Conservation (phyloP, 1,140 invertebrate species). For the Leptestheria dahalacensis region DNA sequence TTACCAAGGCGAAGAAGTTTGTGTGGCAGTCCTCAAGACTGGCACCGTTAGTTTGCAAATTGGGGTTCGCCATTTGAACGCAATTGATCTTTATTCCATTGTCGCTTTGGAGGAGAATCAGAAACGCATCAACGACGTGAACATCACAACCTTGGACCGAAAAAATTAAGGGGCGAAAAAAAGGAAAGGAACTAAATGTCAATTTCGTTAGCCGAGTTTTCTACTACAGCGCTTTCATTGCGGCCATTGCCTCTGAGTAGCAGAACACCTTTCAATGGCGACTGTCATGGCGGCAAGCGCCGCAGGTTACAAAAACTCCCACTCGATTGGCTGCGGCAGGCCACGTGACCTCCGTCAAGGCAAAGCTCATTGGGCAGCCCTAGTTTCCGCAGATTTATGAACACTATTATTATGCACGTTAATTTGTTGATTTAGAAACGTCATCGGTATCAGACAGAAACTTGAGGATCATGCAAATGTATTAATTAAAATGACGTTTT, state of each 20-base stretch:
- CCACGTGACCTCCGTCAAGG: not conserved
- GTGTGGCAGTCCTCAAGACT: constrained; percentile 99
- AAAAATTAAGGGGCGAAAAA: not conserved
- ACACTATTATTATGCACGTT: not conserved
- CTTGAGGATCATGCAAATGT: no score
- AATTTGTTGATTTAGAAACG: no score
- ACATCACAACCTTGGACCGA: not conserved
- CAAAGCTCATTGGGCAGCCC: not conserved
- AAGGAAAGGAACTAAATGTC: not conserved
- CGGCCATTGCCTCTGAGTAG: not conserved
- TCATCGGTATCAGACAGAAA: no score
- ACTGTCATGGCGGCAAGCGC: not conserved
- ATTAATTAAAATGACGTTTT: no score
- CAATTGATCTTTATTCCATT: constrained; percentile 27
- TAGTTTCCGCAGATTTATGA: not conserved
- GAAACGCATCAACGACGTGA: not conserved
- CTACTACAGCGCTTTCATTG: not conserved
- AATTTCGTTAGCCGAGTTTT: not conserved
- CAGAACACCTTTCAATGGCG: not conserved
- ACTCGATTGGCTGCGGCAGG: not conserved
- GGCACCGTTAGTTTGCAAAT: constrained; percentile 96
- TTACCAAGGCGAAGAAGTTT: constrained; percentile 99
- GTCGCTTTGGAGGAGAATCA: not conserved
- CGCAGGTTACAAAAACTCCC: not conserved
- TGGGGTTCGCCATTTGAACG: constrained; percentile 97